Percentiles rank a stretch among this genome's conserved stretches.
phyloP scores from a whole-genome alignment of 2,113 vertebrate species.

The Ictalurus furcatus region DNA sequence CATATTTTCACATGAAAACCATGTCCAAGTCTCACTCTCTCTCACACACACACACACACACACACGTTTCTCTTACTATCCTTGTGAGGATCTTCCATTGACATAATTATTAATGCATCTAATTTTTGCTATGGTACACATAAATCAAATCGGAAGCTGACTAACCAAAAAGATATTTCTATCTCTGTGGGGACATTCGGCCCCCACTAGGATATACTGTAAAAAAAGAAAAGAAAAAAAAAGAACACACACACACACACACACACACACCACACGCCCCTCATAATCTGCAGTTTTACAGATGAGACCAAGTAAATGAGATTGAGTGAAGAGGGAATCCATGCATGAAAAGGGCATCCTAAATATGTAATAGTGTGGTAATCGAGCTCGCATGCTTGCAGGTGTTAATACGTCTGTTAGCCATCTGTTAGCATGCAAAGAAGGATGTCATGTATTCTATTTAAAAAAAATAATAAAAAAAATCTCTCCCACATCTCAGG shows the following conservation, averaged over 20 bases:
- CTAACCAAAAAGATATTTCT: background rate
- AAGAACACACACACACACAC: background rate
- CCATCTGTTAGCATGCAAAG: constrained; percentile 20
- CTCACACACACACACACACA: background rate
- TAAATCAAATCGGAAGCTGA: background rate
- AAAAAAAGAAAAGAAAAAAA: no score
- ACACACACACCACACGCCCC: background rate
- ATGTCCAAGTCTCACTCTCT: background rate
- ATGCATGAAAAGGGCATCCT: constrained; percentile 30
- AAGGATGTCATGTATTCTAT: constrained; percentile 13
- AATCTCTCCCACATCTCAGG: background rate
- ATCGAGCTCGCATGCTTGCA: constrained; percentile 6
- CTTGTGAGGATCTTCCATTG: background rate
- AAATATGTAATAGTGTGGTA: constrained; percentile 26
- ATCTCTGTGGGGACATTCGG: background rate
- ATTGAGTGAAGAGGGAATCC: background rate
- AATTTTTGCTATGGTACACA: no score
- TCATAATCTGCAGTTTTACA: constrained; percentile 20
- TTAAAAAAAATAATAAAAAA: background rate
- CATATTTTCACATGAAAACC: constrained; percentile 12
- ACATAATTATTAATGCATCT: background rate
- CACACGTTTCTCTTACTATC: background rate
- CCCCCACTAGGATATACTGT: background rate
- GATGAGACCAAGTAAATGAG: constrained; percentile 21
- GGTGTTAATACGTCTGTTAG: constrained; percentile 31